Percentiles rank a stretch among this genome's conserved stretches.
phyloP scores from a whole-genome alignment of 1,140 invertebrate genomes.

The Sinella curviseta region DNA sequence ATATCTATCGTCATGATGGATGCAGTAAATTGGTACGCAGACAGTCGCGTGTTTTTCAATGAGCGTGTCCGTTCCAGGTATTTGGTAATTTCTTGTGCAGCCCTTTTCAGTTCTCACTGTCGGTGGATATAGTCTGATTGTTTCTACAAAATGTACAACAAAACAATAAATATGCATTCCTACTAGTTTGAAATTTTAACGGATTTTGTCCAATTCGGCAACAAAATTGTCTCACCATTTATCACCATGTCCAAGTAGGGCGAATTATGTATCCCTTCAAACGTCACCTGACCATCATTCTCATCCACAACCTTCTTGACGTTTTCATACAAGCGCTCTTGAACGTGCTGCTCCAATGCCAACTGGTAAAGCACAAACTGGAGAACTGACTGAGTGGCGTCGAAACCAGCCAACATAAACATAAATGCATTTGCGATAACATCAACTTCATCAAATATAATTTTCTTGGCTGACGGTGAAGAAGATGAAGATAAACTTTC shows the following conservation, averaged over 20 bases:
- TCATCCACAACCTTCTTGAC: slow-evolving; percentile 52
- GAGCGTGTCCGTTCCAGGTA: slow-evolving; percentile 30
- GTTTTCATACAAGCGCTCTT: slow-evolving; percentile 58
- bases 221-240: background rate
- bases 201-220: too few species aligned
- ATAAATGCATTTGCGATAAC: slow-evolving; percentile 59
- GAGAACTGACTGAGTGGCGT: slow-evolving; percentile 57
- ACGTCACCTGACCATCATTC: slow-evolving; percentile 51
- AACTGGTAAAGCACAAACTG: slow-evolving; percentile 59
- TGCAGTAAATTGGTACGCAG: background rate
- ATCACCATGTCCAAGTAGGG: slow-evolving; percentile 53
- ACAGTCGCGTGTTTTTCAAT: slow-evolving; percentile 11
- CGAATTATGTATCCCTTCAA: slow-evolving; percentile 53
- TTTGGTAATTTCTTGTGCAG: slow-evolving; percentile 31
- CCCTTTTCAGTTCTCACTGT: background rate
- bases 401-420: slow-evolving; percentile 61
- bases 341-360: slow-evolving; percentile 58
- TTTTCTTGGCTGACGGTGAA: background rate
- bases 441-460: slow-evolving; percentile 54
- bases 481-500: too few species aligned
- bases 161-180: background rate
- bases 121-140: slow-evolving; percentile 32
- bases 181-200: background rate
- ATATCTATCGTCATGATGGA: slow-evolving; percentile 12
- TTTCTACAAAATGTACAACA: slow-evolving; percentile 26